These are phyloP conservation scores for Struthio camelus DNA, from an alignment of 2,113 vertebrate species.

Conservation along the genomic window DNA sequence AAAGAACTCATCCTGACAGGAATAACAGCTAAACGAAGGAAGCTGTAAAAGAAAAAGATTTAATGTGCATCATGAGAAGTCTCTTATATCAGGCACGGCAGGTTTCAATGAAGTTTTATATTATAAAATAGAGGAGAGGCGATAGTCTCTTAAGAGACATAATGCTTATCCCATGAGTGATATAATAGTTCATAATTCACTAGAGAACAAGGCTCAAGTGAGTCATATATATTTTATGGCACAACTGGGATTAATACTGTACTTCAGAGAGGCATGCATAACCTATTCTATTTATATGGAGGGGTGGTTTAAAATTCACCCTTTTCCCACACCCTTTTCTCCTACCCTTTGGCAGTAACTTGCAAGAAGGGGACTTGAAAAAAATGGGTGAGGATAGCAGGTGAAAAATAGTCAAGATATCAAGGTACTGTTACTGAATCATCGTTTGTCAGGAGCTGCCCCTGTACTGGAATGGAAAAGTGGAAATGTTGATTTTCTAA, in stretches of 20 bases:
- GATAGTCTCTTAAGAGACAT: conserved; percentile 63
- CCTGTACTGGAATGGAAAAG: fast-evolving
- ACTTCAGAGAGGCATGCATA: conserved; percentile 46
- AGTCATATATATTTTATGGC: conserved; percentile 71
- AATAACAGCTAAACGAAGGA: conserved; percentile 45
- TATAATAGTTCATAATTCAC: conserved; percentile 74
- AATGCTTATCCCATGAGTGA: conserved; percentile 59
- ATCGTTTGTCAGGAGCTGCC: background rate
- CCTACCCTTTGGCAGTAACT: background rate
- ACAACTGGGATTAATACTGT: conserved; percentile 71
- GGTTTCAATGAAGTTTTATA: conserved; percentile 53
- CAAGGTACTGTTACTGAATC: fast-evolving
- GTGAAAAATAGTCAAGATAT: background rate
- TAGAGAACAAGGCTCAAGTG: conserved; percentile 68
- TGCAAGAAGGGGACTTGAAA: background rate
- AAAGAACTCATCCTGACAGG: conserved; percentile 39
- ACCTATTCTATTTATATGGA: conserved; percentile 32
- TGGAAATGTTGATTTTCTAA: background rate
- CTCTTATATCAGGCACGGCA: conserved; percentile 13
- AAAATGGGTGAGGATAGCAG: background rate
- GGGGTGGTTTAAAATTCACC: conserved; percentile 49
- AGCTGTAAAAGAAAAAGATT: conserved; percentile 38
- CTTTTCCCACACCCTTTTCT: background rate
- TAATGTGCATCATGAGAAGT: conserved; percentile 39
- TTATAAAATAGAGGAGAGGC: conserved; percentile 51